Conservation (phyloP, 2,797 vertebrate genomes). For the Paramormyrops hopkinsi region DNA sequence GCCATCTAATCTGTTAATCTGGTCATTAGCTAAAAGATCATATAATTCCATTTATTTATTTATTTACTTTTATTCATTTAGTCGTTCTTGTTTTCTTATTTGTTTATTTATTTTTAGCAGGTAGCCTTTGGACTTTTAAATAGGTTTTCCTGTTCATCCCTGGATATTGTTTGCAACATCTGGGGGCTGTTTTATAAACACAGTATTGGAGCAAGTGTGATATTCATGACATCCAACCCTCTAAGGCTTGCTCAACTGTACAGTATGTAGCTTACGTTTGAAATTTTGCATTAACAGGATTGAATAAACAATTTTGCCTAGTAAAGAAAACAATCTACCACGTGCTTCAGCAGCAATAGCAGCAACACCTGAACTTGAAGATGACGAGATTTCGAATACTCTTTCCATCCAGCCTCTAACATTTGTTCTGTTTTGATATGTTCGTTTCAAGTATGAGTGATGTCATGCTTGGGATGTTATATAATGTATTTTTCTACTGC, state of each 20-base stretch:
- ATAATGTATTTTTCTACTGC: not conserved
- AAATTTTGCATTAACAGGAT: not conserved
- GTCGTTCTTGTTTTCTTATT: not conserved
- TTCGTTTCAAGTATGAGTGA: not conserved
- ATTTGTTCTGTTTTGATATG: not conserved
- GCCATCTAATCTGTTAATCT: not conserved
- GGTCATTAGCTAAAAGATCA: not conserved
- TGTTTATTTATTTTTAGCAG: not conserved
- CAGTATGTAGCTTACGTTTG: not conserved
- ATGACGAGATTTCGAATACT: not conserved
- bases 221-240: not conserved
- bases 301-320: not conserved
- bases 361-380: not conserved
- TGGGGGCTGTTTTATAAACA: not conserved
- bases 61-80: not conserved
- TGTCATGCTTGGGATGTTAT: not conserved
- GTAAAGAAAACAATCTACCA: not conserved
- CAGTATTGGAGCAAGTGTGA: not conserved
- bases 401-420: not conserved
- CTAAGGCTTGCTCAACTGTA: not conserved
- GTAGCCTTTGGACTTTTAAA: not conserved
- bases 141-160: not conserved
- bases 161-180: not conserved
- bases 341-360: not conserved
- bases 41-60: not conserved